Percentiles rank a stretch among this genome's conserved stretches.
These are phyloP conservation scores for Lepidurus arcticus DNA, from an alignment of 1,140 invertebrate species.

Conservation along the genomic window DNA sequence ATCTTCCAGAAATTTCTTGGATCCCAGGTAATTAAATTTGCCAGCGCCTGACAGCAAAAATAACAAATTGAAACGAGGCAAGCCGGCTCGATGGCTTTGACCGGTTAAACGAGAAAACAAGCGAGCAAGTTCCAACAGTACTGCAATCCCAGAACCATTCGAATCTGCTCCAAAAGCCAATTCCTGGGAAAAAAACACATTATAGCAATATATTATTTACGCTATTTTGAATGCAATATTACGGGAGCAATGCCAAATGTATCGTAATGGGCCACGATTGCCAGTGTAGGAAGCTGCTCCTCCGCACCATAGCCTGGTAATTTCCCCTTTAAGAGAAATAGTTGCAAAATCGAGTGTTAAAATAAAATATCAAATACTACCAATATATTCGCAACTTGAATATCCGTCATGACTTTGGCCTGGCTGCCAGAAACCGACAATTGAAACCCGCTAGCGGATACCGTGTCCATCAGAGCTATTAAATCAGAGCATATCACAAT, in stretches of 20 bases:
- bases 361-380: constrained; percentile 39
- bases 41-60: constrained; percentile 89
- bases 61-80: constrained; percentile 75
- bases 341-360: constrained; percentile 15
- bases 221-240: constrained; percentile 45
- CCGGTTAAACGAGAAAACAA: constrained; percentile 74
- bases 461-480: constrained; percentile 68
- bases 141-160: constrained; percentile 86
- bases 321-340: constrained; percentile 65
- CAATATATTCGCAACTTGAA: constrained; percentile 68
- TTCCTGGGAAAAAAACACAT: constrained; percentile 53
- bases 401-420: constrained; percentile 64
- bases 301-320: constrained; percentile 69
- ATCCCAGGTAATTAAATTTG: constrained; percentile 91
- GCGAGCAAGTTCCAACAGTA: constrained; percentile 79
- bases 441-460: constrained; percentile 90
- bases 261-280: constrained; percentile 90
- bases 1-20: constrained; percentile 94
- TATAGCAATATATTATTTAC: not conserved
- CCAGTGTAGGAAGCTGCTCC: constrained; percentile 76
- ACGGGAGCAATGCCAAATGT: constrained; percentile 81
- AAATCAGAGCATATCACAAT: constrained; percentile 37
- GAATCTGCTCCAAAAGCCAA: constrained; percentile 81
- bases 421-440: constrained; percentile 66
- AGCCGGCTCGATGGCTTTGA: constrained; percentile 54